These are phyloP conservation scores for Castor canadensis DNA, from an alignment of 2,113 vertebrate genomes.

Conservation along the genomic window DNA sequence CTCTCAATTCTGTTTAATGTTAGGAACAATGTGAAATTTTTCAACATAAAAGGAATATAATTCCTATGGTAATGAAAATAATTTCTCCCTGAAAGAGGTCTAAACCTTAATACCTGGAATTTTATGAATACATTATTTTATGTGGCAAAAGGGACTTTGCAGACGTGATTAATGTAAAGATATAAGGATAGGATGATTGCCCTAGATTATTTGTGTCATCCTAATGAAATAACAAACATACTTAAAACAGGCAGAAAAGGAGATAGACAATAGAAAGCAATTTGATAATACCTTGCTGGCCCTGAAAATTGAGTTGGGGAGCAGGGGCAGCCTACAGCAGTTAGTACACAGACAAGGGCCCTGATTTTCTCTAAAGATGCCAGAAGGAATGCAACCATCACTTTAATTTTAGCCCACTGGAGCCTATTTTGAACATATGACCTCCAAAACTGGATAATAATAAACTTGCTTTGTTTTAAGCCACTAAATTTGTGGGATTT, in stretches of 20 bases:
- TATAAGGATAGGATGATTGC: neutral
- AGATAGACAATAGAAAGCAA: neutral
- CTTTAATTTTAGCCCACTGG: neutral
- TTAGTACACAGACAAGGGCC: neutral
- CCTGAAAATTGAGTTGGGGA: neutral
- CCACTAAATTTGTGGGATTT: neutral
- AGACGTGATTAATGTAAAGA: neutral
- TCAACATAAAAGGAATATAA: neutral
- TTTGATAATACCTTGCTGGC: neutral
- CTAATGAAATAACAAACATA: neutral
- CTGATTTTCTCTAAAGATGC: neutral
- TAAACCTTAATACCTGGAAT: neutral
- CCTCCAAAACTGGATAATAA: neutral
- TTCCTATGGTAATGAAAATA: neutral
- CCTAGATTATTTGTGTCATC: neutral
- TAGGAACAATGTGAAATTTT: neutral
- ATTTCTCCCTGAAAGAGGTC: neutral
- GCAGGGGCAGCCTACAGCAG: neutral
- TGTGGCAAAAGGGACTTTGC: neutral
- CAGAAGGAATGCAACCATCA: neutral
- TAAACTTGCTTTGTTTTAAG: neutral
- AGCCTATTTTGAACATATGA: neutral
- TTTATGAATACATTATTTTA: neutral
- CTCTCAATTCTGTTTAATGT: neutral
- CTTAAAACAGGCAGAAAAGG: neutral